phyloP scores from a whole-genome alignment of 2,888 invertebrate genomes.

The Polietes domitor region DNA sequence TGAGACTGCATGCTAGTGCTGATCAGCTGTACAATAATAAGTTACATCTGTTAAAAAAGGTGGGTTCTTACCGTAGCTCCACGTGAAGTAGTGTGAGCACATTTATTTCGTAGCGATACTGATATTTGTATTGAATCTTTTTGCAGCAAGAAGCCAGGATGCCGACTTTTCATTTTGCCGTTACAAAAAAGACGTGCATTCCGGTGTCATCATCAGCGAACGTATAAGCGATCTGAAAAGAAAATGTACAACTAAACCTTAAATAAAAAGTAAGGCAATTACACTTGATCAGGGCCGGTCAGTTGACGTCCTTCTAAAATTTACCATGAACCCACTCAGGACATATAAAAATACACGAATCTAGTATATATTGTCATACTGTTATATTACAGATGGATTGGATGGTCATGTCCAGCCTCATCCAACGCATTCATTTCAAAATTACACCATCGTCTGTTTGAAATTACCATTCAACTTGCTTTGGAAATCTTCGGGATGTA shows the following conservation, averaged over 20 bases:
- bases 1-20: conserved; percentile 43
- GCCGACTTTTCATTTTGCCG: conserved; percentile 21
- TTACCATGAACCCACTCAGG: neutral
- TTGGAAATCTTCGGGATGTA: too few species aligned
- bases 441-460: too few species aligned
- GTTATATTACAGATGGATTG: neutral
- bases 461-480: too few species aligned
- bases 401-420: neutral
- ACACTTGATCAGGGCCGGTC: neutral
- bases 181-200: conserved; percentile 2
- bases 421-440: too few species aligned
- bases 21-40: neutral
- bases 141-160: conserved; percentile 47
- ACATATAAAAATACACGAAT: too few species aligned
- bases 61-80: conserved; percentile 48
- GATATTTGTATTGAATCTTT: conserved; percentile 56
- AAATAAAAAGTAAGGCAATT: neutral
- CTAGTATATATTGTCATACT: neutral
- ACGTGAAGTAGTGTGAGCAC: conserved; percentile 1
- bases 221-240: neutral
- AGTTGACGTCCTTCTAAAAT: neutral
- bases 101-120: neutral
- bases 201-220: too few species aligned
- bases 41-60: conserved; percentile 38
- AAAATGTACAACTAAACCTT: neutral